These are phyloP conservation scores for Stichopus horrens DNA, from an alignment of 53 echinoderm and acorn worm genomes.

Conservation along the genomic window DNA sequence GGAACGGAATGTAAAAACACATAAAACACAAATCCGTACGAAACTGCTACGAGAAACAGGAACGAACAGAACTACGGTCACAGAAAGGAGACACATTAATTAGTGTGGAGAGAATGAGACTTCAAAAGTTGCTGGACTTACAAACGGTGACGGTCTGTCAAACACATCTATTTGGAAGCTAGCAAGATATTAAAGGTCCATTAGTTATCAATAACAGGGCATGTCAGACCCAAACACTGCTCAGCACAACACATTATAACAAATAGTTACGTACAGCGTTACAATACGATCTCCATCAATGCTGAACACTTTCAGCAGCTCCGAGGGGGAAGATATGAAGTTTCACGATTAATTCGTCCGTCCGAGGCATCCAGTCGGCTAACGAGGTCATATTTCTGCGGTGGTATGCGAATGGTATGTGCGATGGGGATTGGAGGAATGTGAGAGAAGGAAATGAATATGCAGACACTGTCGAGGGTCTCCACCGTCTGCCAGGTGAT, in stretches of 20 bases:
- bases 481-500: not conserved
- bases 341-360: conserved; percentile 3
- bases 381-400: conserved; percentile 23
- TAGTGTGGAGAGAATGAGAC: too few relatives aligned
- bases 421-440: conserved; percentile 27
- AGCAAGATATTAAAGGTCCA: not conserved
- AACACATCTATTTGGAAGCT: not conserved
- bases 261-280: not conserved
- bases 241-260: not conserved
- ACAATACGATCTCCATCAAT: not conserved
- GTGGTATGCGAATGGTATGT: conserved; percentile 29
- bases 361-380: not conserved
- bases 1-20: too few relatives aligned
- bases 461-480: not conserved
- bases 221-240: not conserved
- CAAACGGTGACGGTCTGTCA: too few relatives aligned
- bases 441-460: not conserved
- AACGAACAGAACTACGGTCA: too few relatives aligned
- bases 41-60: too few relatives aligned
- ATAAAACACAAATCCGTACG: too few relatives aligned
- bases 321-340: not conserved
- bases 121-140: too few relatives aligned
- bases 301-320: too few relatives aligned
- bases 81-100: too few relatives aligned
- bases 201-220: not conserved